Evolutionary conservation across 2,113 vertebrate genomes (phyloP).

Genomic region (Picathartes gymnocephalus): DNA sequence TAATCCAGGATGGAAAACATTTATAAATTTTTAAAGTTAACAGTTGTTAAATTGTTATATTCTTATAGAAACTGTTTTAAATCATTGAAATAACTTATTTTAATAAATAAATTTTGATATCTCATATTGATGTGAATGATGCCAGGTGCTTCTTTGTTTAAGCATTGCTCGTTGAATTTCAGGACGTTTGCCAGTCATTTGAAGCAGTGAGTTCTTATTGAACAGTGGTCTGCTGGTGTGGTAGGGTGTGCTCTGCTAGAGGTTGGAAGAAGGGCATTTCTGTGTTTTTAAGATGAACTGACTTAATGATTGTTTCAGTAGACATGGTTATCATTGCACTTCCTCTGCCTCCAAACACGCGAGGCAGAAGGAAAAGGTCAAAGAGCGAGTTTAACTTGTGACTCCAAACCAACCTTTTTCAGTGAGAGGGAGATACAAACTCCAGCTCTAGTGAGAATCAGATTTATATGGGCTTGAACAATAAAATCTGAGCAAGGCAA

Average conservation of each 20-base stretch:
- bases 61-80: neutral
- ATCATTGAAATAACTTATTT: slow-evolving; percentile 56
- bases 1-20: neutral
- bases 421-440: neutral
- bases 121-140: neutral
- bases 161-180: neutral
- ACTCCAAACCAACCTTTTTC: neutral
- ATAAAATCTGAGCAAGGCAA: neutral
- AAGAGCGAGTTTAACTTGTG: neutral
- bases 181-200: neutral
- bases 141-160: neutral
- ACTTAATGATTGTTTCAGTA: neutral
- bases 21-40: neutral
- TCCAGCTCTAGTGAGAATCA: neutral
- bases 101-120: slow-evolving; percentile 46
- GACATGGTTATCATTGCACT: neutral
- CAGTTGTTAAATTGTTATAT: neutral
- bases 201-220: neutral
- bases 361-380: neutral
- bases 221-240: neutral
- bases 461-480: neutral
- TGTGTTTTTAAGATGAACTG: neutral
- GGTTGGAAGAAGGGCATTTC: neutral
- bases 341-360: neutral
- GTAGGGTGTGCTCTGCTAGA: neutral